These are phyloP conservation scores for Aplysia californica DNA, from an alignment of 1,140 invertebrate genomes.

Conservation along the genomic window DNA sequence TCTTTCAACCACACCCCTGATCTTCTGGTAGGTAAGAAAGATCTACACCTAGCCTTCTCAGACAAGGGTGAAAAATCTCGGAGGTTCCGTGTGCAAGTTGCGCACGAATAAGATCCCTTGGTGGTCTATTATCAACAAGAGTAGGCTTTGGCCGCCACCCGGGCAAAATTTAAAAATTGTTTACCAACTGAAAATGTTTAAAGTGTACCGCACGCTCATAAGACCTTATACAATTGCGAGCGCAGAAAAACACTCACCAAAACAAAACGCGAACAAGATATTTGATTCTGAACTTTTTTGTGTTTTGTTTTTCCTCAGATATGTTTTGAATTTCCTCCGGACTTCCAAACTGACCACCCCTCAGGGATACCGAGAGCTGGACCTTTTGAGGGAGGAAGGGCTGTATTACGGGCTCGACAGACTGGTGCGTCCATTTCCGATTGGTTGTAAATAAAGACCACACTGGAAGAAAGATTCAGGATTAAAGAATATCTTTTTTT, in stretches of 20 bases:
- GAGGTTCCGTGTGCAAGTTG: no score
- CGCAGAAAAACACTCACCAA: background rate
- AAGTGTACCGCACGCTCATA: background rate
- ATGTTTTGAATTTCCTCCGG: constrained; percentile 55
- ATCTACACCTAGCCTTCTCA: no score
- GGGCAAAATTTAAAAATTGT: background rate
- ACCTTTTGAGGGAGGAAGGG: constrained; percentile 47
- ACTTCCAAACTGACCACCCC: constrained; percentile 45
- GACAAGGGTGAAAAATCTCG: no score
- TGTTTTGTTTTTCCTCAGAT: constrained; percentile 34
- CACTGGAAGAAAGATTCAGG: no score
- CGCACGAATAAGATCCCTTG: no score
- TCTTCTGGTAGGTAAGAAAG: no score
- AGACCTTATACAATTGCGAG: no score
- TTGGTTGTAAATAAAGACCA: no score
- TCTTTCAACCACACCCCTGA: no score
- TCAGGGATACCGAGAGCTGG: constrained; percentile 42
- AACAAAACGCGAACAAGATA: background rate
- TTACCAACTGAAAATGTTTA: background rate
- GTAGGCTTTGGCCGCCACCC: no score
- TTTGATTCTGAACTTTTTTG: background rate
- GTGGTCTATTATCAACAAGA: no score
- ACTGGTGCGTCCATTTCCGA: constrained; percentile 27
- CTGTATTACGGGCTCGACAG: constrained; percentile 43
- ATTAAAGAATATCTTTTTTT: no score